Base-by-base conservation (phyloP, 2,888 invertebrate species). In the Bursaphelenchus okinawaensis region DNA sequence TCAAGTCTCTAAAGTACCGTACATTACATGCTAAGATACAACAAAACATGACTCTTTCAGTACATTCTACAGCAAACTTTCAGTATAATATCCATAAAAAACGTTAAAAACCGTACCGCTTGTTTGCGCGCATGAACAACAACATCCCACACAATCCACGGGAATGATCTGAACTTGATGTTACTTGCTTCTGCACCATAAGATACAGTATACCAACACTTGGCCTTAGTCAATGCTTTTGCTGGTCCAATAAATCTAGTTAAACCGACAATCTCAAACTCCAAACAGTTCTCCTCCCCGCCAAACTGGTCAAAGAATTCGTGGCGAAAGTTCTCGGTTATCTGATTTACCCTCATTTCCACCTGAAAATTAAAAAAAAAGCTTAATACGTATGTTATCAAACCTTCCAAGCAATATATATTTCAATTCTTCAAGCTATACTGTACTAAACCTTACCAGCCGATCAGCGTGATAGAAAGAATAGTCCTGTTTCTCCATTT, bases 401-500 rank as follows among this genome's bases (percentile, higher is more conserved):
- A n/a, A n/a, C n/a, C n/a, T n/a, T n/a, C n/a, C n/a, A n/a, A n/a
- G n/a, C n/a, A n/a, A n/a, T n/a, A n/a, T n/a, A n/a, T n/a, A n/a
- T n/a, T n/a, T n/a, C 40, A n/a, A 40, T 40, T 40, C 9, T 9
- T 9, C 9, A n/a, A n/a, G 40, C 9, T 9, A 40, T 9, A n/a
- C n/a, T 9, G 40, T 9, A 40, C 9, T 3, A 52, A 24, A 52
- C 4, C 1, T 52, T 23, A 79, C 76, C 24, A 80, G 69, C 50
- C 75, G 73, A 55, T 80, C 80, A 26, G 80, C 77, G 57, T 78
- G 77, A 66, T 75, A 80, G 69, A 76, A 79, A n/a, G 73, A 71
- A 62, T 74, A 78, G 62, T 78, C 76, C 57, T 75, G 74, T 28
- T 69, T 70, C 55, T 77, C 76, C 76, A 76, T 76, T 50, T 70